Evolutionary conservation across 92 coral and sea anemone species (phyloP).

Genomic region (Actinostola sp.): DNA sequence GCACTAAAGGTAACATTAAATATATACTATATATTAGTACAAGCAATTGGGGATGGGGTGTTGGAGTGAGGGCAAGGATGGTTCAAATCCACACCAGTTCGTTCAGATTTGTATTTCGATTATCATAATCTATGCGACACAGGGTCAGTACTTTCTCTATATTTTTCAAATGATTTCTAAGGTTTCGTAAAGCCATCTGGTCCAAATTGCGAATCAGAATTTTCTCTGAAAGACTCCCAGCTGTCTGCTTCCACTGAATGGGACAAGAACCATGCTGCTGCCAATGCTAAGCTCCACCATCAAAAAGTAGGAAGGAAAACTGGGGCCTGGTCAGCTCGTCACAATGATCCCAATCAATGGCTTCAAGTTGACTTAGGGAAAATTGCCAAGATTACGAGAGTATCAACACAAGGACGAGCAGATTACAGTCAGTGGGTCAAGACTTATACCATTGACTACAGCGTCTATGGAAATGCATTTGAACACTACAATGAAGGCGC

Average conservation of each 20-base stretch:
- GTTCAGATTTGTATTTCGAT: no score
- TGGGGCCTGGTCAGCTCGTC: constrained; percentile 15
- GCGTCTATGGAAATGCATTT: constrained; percentile 5
- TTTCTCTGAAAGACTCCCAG: constrained; percentile 11
- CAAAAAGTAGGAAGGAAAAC: constrained; percentile 1
- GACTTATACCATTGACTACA: constrained; percentile 23
- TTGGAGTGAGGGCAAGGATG: no score
- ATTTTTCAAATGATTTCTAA: no score
- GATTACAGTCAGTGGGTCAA: constrained; percentile 13
- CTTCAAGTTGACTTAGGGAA: constrained; percentile 17
- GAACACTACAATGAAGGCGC: constrained; percentile 1
- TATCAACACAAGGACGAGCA: constrained; percentile 11
- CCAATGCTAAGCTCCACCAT: background rate
- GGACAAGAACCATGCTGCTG: background rate
- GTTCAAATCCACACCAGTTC: no score
- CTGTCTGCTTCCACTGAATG: constrained; percentile 18
- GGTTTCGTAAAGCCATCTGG: constrained; percentile 7
- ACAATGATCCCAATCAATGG: constrained; percentile 8
- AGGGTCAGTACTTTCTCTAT: no score
- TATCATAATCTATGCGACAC: no score
- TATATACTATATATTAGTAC: no score
- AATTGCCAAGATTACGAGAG: constrained; percentile 9
- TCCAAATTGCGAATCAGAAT: background rate
- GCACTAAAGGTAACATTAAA: constrained; percentile 11
- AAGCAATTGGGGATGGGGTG: no score